Evolutionary conservation across 2,797 vertebrate genomes (phyloP).

Genomic region (Poeciliopsis turneri): DNA sequence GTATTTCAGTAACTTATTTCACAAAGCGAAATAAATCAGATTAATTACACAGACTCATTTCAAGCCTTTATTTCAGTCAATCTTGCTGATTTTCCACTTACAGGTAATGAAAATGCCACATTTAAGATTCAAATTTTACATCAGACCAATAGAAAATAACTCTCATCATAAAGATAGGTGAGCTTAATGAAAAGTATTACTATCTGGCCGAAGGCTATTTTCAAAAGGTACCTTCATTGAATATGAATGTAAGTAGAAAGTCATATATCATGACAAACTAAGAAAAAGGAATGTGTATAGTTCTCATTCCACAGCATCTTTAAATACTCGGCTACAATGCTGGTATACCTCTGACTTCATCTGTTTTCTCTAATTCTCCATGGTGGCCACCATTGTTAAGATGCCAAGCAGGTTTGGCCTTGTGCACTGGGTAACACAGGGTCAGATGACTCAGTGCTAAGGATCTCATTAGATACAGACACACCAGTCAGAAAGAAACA

Average conservation of each 20-base stretch:
- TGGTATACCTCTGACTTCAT: slow-evolving; percentile 2
- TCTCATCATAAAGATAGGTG: neutral
- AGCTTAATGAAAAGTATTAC: neutral
- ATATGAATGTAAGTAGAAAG: neutral
- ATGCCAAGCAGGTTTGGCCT: slow-evolving; percentile 28
- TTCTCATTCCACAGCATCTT: neutral
- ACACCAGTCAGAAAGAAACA: slow-evolving; percentile 27
- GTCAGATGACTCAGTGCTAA: slow-evolving; percentile 43
- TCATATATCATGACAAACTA: neutral
- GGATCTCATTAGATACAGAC: slow-evolving; percentile 52
- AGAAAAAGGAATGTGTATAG: neutral
- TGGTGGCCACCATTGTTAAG: slow-evolving; percentile 30
- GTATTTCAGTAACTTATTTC: neutral
- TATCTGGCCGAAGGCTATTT: neutral
- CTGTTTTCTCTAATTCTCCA: slow-evolving; percentile 29
- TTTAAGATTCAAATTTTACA: neutral
- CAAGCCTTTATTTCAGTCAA: neutral
- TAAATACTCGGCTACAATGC: slow-evolving; percentile 12
- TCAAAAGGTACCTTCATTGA: neutral
- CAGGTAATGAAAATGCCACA: neutral
- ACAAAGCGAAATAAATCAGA: neutral
- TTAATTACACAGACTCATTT: neutral
- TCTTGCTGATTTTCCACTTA: neutral
- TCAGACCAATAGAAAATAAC: neutral
- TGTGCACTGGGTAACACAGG: slow-evolving; percentile 12